Conservation (phyloP, 2,888 invertebrate species). For the Acrobasis suavella region DNA sequence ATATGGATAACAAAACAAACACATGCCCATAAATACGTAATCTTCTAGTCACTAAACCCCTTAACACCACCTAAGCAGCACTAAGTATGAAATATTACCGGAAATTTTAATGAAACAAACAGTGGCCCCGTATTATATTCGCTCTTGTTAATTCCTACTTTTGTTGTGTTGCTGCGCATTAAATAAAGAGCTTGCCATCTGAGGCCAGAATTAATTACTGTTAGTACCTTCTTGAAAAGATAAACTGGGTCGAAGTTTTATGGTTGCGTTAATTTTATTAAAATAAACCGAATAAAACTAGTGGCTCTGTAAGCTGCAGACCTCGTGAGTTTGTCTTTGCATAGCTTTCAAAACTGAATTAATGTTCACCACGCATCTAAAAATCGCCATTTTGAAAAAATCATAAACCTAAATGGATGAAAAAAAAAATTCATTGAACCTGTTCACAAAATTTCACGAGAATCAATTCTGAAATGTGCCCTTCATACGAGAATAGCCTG, state of each 20-base stretch:
- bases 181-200: slow-evolving; percentile 12
- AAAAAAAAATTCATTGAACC: too few relatives aligned
- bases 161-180: slow-evolving; percentile 10
- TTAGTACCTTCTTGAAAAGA: background rate
- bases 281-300: too few relatives aligned
- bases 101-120: slow-evolving; percentile 18
- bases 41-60: slow-evolving; percentile 8
- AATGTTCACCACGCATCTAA: too few relatives aligned
- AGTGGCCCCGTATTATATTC: background rate
- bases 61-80: background rate
- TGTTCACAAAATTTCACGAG: too few relatives aligned
- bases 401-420: too few relatives aligned
- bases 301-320: too few relatives aligned
- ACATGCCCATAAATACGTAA: background rate
- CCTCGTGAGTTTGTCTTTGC: too few relatives aligned
- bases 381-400: too few relatives aligned
- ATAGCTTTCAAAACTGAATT: too few relatives aligned
- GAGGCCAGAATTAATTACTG: slow-evolving; percentile 6
- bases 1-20: background rate
- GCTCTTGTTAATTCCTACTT: slow-evolving; percentile 16
- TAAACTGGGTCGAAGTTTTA: background rate
- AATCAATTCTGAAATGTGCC: too few relatives aligned
- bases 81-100: slow-evolving; percentile 16
- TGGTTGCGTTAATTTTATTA: background rate
- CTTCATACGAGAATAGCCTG: too few relatives aligned